These are phyloP conservation scores for Dendrocincla fuliginosa DNA, from an alignment of 2,797 vertebrate species.

Conservation along the genomic window DNA sequence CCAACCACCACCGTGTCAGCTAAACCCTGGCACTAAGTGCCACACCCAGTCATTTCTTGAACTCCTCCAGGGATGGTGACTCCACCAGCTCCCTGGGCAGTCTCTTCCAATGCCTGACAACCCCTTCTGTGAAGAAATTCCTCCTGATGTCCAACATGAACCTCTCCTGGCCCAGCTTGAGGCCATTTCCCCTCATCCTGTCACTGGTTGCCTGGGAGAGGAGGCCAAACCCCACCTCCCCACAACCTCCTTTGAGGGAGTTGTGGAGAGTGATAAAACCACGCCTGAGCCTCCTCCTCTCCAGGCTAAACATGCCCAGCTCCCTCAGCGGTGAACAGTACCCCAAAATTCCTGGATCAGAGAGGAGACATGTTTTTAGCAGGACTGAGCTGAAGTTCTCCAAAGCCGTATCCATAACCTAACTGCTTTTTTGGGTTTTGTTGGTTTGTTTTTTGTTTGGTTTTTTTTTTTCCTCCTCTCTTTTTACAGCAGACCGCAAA, in stretches of 20 bases:
- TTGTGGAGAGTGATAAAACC: background rate
- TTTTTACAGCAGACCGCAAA: conserved; percentile 90
- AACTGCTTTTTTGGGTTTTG: background rate
- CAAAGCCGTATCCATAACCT: background rate
- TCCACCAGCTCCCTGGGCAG: background rate
- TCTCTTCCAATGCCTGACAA: background rate
- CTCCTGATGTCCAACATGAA: background rate
- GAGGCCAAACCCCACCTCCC: accelerated
- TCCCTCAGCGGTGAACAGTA: background rate
- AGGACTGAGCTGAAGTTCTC: background rate
- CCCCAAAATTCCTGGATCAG: background rate
- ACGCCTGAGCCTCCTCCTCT: background rate
- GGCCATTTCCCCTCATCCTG: background rate
- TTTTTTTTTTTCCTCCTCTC: background rate
- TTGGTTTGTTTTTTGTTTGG: background rate
- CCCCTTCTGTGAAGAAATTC: background rate
- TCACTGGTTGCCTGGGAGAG: background rate
- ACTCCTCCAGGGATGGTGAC: background rate
- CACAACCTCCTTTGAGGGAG: accelerated
- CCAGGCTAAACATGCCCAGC: background rate
- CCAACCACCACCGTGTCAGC: background rate
- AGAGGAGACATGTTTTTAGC: background rate
- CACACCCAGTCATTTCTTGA: background rate
- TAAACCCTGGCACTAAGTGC: background rate
- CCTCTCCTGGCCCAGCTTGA: background rate